Percentiles rank a stretch among this genome's conserved stretches.
Conservation (phyloP, 2,888 invertebrate species). For the Perizoma affinitatum region DNA sequence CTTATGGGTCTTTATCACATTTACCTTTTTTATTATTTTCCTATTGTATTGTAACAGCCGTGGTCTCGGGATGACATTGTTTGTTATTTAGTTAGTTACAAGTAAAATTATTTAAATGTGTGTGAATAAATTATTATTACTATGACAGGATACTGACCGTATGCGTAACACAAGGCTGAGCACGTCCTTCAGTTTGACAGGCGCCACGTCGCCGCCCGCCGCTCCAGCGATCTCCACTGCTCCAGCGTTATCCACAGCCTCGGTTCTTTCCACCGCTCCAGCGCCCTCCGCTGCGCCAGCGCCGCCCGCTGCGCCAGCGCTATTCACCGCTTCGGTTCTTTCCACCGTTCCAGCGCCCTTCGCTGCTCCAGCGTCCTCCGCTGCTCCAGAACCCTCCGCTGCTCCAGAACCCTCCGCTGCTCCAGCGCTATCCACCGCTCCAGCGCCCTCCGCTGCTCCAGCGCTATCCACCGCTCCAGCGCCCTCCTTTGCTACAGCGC, state of each 20-base stretch:
- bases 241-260: background rate
- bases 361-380: background rate
- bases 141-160: constrained; percentile 77
- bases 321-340: background rate
- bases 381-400: too few species aligned
- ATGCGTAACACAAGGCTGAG: constrained; percentile 93
- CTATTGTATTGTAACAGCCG: too few species aligned
- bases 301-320: background rate
- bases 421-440: background rate
- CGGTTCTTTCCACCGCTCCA: too few species aligned
- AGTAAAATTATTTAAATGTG: too few species aligned
- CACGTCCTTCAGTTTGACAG: constrained; percentile 49
- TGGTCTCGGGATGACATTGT: too few species aligned
- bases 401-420: background rate
- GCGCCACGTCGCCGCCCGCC: background rate
- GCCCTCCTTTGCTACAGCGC: too few species aligned
- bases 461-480: background rate
- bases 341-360: background rate
- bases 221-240: background rate
- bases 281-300: background rate
- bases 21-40: too few species aligned
- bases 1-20: too few species aligned
- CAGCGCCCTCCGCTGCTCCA: too few species aligned
- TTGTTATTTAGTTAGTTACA: too few species aligned
- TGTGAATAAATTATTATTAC: too few species aligned